These are phyloP conservation scores for Ophion ellenae DNA, from an alignment of 2,888 invertebrate species.

Conservation along the genomic window DNA sequence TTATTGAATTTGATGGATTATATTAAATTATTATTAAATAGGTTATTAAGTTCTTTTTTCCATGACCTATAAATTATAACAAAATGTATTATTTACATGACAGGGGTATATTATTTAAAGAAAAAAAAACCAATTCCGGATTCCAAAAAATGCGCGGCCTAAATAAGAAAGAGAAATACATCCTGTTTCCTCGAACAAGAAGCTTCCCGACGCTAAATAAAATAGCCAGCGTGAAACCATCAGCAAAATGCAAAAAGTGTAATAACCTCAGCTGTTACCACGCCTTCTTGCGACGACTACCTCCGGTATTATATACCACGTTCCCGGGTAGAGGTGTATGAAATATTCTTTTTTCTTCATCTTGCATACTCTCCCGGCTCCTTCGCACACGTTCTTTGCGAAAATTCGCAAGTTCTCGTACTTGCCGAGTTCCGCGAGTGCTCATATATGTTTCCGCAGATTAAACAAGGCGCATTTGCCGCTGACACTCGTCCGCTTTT, in stretches of 20 bases:
- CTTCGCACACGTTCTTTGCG: slow-evolving; percentile 27
- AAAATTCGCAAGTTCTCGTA: slow-evolving; percentile 55
- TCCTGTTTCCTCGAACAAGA: neutral
- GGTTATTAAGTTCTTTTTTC: no score
- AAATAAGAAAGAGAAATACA: neutral
- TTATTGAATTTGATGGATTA: no score
- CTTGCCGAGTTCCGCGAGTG: slow-evolving; percentile 29
- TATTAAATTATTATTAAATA: no score
- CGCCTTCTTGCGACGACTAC: slow-evolving; percentile 23
- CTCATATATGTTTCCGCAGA: slow-evolving; percentile 64
- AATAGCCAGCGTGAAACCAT: slow-evolving; percentile 14
- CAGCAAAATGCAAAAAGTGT: slow-evolving; percentile 43
- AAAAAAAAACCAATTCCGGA: no score
- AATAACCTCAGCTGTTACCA: slow-evolving; percentile 31
- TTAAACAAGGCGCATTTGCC: slow-evolving; percentile 49
- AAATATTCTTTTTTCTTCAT: neutral
- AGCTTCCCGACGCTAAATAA: neutral
- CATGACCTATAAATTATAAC: no score
- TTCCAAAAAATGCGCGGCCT: no score
- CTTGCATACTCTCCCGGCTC: slow-evolving; percentile 41
- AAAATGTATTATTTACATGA: no score
- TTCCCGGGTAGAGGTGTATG: slow-evolving; percentile 18
- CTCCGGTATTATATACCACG: slow-evolving; percentile 45
- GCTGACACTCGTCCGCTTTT: slow-evolving; percentile 27
- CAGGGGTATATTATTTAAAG: no score